Percentiles rank a stretch among this genome's conserved stretches.
phyloP scores from a whole-genome alignment of 2,113 vertebrate genomes.

The Archilochus colubris region DNA sequence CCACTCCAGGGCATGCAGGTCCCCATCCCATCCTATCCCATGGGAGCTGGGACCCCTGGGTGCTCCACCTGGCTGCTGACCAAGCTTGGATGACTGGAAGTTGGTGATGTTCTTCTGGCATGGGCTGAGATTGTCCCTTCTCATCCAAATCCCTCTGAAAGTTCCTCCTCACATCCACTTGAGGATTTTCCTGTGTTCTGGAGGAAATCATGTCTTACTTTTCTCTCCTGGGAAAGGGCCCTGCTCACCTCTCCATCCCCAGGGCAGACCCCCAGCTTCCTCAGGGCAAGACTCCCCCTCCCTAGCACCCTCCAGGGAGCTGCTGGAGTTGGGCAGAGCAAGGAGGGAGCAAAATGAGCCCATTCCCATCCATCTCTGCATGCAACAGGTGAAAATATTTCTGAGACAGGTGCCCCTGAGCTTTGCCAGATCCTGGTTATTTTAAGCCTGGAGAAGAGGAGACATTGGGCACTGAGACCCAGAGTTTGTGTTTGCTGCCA shows the following conservation, averaged over 20 bases:
- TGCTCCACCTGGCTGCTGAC: background rate
- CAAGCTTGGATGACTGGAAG: background rate
- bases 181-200: background rate
- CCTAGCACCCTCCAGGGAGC: background rate
- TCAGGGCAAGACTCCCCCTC: background rate
- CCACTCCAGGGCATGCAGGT: rapidly evolving
- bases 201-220: background rate
- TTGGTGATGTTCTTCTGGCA: background rate
- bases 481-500: conserved; percentile 10
- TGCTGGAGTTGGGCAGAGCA: background rate
- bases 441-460: conserved; percentile 25
- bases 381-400: conserved; percentile 6
- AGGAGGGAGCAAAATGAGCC: background rate
- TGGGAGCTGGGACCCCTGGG: rapidly evolving
- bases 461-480: background rate
- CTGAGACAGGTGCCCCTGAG: background rate
- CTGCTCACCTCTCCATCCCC: background rate
- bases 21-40: background rate
- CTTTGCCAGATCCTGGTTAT: conserved; percentile 52
- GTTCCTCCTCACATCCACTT: background rate
- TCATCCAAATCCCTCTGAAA: background rate
- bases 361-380: conserved; percentile 46
- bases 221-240: background rate
- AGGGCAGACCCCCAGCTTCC: background rate
- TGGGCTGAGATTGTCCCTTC: background rate